Percentiles rank a stretch among this genome's conserved stretches.
These are phyloP conservation scores for Ochropleura plecta DNA, from an alignment of 2,888 invertebrate genomes.

Conservation along the genomic window DNA sequence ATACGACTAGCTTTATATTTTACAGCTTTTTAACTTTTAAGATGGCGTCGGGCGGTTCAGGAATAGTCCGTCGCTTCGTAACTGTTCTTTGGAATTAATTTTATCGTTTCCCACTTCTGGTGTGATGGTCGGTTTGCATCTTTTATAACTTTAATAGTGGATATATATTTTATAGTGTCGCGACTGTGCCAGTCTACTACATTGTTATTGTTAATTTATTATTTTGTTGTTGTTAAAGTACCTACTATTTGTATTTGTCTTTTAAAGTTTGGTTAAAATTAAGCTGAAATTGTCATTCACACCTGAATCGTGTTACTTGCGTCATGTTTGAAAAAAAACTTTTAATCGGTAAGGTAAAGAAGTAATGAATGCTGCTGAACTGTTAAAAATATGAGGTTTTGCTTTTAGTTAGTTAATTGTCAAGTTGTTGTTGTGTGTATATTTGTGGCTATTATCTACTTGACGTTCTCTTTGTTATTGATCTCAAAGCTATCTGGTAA, in stretches of 20 bases:
- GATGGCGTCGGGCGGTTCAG: conserved; percentile 62
- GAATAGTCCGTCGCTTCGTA: conserved; percentile 16
- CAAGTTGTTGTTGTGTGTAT: too few species aligned
- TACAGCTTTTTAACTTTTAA: conserved; percentile 70
- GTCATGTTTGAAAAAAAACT: neutral
- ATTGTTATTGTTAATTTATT: neutral
- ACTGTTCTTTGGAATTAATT: conserved; percentile 45
- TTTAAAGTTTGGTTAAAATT: neutral
- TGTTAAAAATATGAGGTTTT: neutral
- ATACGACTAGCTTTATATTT: conserved; percentile 71
- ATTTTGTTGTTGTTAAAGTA: neutral
- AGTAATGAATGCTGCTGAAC: neutral
- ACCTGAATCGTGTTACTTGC: neutral
- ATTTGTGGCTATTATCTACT: neutral
- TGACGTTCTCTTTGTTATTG: neutral
- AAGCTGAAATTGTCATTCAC: neutral
- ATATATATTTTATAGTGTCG: neutral
- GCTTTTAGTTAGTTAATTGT: neutral
- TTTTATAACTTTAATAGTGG: conserved; percentile 29
- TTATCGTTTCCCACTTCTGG: conserved; percentile 31
- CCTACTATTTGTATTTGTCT: neutral
- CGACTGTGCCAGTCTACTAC: neutral
- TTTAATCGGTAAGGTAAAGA: neutral
- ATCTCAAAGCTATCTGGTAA: neutral
- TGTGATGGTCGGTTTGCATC: neutral